A percentile compares a stretch with the other conserved stretches of the same genome.
These are phyloP conservation scores for Bombus superbus DNA, from an alignment of 1,140 invertebrate species.

Conservation along the genomic window DNA sequence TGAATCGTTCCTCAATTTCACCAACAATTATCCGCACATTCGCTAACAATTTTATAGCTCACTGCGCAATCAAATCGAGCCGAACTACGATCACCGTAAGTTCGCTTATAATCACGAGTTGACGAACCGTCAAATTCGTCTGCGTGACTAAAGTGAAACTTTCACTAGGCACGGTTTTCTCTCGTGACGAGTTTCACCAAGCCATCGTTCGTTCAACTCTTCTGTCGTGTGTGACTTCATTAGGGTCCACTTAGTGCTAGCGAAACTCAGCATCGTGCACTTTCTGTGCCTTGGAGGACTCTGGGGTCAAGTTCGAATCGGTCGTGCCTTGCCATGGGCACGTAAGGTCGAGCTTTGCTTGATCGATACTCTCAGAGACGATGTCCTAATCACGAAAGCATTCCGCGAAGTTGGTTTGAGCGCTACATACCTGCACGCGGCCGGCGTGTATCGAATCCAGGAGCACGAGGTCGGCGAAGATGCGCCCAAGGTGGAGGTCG, in stretches of 20 bases:
- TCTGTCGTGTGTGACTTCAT: constrained; percentile 15
- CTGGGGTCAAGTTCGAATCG: constrained; percentile 78
- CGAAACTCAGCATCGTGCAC: constrained; percentile 75
- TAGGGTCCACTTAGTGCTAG: constrained; percentile 75
- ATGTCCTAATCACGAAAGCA: constrained; percentile 75
- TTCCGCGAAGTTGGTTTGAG: constrained; percentile 74
- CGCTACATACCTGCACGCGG: constrained; percentile 73
- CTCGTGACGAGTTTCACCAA: constrained; percentile 14
- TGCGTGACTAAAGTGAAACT: background rate
- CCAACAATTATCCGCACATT: background rate
- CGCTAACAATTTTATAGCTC: too few relatives aligned
- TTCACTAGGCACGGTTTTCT: constrained; percentile 1
- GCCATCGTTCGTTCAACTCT: background rate
- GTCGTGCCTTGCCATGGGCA: constrained; percentile 76
- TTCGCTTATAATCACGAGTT: background rate
- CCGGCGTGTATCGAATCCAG: constrained; percentile 74
- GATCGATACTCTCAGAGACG: constrained; percentile 76
- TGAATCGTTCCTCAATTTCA: background rate
- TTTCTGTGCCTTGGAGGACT: constrained; percentile 78
- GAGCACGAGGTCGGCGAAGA: constrained; percentile 72
- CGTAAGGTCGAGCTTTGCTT: constrained; percentile 76
- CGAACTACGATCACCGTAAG: background rate
- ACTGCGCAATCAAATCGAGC: background rate
- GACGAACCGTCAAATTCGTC: background rate
- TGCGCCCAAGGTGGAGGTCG: constrained; percentile 72